phyloP scores from a whole-genome alignment of 2,888 invertebrate species.

The Phortica magna region DNA sequence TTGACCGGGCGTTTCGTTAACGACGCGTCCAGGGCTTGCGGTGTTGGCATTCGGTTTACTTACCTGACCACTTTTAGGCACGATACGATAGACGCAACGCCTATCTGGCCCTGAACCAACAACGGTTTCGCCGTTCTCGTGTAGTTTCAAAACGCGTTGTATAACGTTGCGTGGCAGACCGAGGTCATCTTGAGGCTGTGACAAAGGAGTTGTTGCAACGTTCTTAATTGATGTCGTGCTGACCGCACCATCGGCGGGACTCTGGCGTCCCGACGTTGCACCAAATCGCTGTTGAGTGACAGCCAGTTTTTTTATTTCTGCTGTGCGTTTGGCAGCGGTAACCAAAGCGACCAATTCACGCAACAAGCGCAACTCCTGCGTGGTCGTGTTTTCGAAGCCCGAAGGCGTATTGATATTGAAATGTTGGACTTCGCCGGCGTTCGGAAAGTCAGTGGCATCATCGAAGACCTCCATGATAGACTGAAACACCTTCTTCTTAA shows the following conservation, averaged over 20 bases:
- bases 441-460: slow-evolving; percentile 64
- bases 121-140: slow-evolving; percentile 1
- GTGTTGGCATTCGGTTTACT: neutral
- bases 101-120: slow-evolving; percentile 40
- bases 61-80: neutral
- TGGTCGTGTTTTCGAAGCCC: slow-evolving; percentile 50
- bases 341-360: slow-evolving; percentile 67
- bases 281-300: neutral
- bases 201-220: neutral
- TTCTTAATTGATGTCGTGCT: neutral
- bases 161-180: slow-evolving; percentile 39
- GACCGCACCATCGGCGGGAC: neutral
- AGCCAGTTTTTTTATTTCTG: slow-evolving; percentile 38
- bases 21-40: neutral
- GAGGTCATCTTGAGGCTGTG: slow-evolving; percentile 27
- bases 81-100: slow-evolving; percentile 49
- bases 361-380: slow-evolving; percentile 61
- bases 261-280: neutral
- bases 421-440: slow-evolving; percentile 51
- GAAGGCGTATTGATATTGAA: slow-evolving; percentile 60
- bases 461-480: slow-evolving; percentile 71
- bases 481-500: slow-evolving; percentile 69
- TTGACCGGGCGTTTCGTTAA: neutral
- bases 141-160: slow-evolving; percentile 50
- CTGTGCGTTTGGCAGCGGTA: slow-evolving; percentile 60